These are phyloP conservation scores for Austrolebias charrua DNA, from an alignment of 2,797 vertebrate species.

Conservation along the genomic window DNA sequence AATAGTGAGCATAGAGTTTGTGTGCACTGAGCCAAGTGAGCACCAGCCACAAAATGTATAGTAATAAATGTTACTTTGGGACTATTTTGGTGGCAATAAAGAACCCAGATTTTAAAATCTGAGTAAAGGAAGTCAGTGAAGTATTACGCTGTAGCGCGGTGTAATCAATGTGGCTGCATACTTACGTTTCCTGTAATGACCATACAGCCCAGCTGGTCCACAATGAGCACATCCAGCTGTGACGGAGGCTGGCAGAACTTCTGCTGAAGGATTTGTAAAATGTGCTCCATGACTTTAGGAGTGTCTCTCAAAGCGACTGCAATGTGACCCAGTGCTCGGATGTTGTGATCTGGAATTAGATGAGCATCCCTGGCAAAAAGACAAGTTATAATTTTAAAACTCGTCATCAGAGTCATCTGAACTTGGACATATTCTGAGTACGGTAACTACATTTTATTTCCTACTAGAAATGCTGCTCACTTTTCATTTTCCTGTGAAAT, in stretches of 20 bases:
- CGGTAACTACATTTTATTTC: not conserved
- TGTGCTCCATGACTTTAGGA: conserved; percentile 95
- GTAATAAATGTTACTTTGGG: conserved; percentile 16
- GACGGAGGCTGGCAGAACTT: conserved; percentile 97
- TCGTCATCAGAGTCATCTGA: conserved; percentile 3
- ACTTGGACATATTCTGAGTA: conserved; percentile 4
- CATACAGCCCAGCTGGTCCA: conserved; percentile 96
- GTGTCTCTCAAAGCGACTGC: conserved; percentile 94
- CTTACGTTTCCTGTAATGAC: conserved; percentile 97
- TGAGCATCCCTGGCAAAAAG: conserved; percentile 86
- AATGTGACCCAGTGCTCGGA: conserved; percentile 93
- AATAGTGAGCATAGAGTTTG: conserved; percentile 29
- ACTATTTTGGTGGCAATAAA: conserved; percentile 12
- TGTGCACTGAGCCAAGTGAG: conserved; percentile 20
- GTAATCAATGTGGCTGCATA: not conserved
- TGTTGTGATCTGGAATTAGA: conserved; percentile 96
- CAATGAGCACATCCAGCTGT: conserved; percentile 91
- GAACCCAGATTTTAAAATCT: too few relatives aligned
- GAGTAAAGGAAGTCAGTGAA: not conserved
- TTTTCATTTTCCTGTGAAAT: conserved; percentile 98
- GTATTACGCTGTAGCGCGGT: not conserved
- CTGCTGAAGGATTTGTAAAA: conserved; percentile 96
- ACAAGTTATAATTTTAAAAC: conserved; percentile 33
- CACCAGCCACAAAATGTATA: conserved; percentile 15
- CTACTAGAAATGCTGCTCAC: conserved; percentile 70